Conservation (phyloP, 2,797 vertebrate genomes). For the Anguilla obscura region DNA sequence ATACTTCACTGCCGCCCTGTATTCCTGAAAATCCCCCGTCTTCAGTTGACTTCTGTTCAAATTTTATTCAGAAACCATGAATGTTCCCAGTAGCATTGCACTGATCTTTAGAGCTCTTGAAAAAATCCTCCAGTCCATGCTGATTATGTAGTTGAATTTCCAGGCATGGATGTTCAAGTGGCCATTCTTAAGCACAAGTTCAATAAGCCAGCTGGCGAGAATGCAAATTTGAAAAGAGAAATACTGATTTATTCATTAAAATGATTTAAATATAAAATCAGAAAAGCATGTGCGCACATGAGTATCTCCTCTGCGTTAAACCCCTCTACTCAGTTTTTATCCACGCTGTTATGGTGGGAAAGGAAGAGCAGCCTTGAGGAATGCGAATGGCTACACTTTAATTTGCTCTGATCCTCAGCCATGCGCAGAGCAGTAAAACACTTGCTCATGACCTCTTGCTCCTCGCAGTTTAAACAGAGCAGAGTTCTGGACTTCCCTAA, state of each 20-base stretch:
- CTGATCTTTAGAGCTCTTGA: too few species aligned
- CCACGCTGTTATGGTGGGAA: background rate
- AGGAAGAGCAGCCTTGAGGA: background rate
- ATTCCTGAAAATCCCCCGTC: too few species aligned
- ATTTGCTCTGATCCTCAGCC: background rate
- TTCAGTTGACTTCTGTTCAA: too few species aligned
- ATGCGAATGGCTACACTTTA: background rate
- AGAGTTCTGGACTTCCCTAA: background rate
- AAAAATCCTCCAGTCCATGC: background rate
- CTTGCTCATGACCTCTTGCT: background rate
- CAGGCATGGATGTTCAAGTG: background rate
- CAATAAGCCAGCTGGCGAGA: background rate
- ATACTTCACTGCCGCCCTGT: too few species aligned
- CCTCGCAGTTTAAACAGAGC: background rate
- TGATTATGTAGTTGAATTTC: background rate
- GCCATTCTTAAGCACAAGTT: background rate
- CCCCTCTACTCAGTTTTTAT: background rate
- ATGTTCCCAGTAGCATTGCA: too few species aligned
- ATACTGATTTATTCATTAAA: background rate
- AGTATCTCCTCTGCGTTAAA: background rate
- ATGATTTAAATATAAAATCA: background rate
- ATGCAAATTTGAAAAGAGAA: background rate
- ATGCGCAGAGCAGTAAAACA: constrained; percentile 4
- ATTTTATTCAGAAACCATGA: too few species aligned
- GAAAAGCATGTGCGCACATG: background rate